A percentile compares a stretch with the other conserved stretches of the same genome.
These are phyloP conservation scores for Drosophila subsilvestris DNA, from an alignment of 2,888 invertebrate genomes.

Conservation along the genomic window DNA sequence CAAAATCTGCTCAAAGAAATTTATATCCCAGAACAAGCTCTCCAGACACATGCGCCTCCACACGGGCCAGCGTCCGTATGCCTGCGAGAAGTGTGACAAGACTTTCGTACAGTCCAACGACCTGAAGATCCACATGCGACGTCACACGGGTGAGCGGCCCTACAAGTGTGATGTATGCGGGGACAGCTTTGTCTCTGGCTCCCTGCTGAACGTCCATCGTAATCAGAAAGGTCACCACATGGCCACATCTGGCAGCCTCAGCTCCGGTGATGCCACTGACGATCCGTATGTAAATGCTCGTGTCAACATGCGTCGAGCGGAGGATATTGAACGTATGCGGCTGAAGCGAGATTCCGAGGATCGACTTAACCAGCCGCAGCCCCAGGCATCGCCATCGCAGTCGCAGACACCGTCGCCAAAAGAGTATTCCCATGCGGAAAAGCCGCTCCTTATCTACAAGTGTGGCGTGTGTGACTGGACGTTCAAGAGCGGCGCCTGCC, in stretches of 20 bases:
- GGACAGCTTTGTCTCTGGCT: slow-evolving; percentile 88
- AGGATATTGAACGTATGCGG: slow-evolving; percentile 60
- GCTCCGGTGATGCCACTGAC: slow-evolving; percentile 28
- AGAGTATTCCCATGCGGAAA: neutral
- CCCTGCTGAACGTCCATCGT: slow-evolving; percentile 87
- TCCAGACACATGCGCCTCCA: slow-evolving; percentile 87
- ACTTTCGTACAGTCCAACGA: slow-evolving; percentile 89
- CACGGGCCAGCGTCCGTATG: slow-evolving; percentile 86
- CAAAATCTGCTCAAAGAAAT: slow-evolving; percentile 84
- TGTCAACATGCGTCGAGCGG: slow-evolving; percentile 63
- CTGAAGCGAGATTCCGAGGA: slow-evolving; percentile 30
- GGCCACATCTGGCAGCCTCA: neutral
- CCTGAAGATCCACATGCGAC: slow-evolving; percentile 88
- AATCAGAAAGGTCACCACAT: slow-evolving; percentile 86
- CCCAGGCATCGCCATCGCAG: neutral
- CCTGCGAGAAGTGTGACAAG: slow-evolving; percentile 85
- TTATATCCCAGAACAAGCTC: slow-evolving; percentile 86
- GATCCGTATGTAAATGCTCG: slow-evolving; percentile 81
- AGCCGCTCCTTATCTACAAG: slow-evolving; percentile 36
- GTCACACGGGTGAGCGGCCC: slow-evolving; percentile 88
- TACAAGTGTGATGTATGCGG: slow-evolving; percentile 88
- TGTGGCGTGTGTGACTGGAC: slow-evolving; percentile 55
- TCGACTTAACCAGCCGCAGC: neutral
- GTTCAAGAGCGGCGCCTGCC: slow-evolving; percentile 61
- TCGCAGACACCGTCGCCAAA: neutral